A percentile compares a stretch with the other conserved stretches of the same genome.
Evolutionary conservation across 2,888 invertebrate species (phyloP).

Genomic region (Bhutanitis thaidina): DNA sequence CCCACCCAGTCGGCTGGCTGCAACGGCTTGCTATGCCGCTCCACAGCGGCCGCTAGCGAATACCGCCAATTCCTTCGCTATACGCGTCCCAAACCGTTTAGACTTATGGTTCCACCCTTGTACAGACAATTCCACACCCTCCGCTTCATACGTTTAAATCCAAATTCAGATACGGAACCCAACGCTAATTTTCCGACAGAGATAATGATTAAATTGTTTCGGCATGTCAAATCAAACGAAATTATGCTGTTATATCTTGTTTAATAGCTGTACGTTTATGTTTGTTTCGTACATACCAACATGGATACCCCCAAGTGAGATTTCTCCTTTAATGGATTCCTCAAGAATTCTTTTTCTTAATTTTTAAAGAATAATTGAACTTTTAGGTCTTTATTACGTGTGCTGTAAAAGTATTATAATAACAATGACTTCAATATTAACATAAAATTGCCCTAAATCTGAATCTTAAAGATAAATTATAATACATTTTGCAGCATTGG

Average conservation of each 20-base stretch:
- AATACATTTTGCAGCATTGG: too few relatives aligned
- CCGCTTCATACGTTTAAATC: constrained; percentile 29
- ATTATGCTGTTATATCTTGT: constrained; percentile 79
- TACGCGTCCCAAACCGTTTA: constrained; percentile 49
- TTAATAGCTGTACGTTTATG: constrained; percentile 68
- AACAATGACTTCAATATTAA: not conserved
- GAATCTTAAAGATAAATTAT: too few relatives aligned
- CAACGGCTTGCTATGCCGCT: constrained; percentile 57
- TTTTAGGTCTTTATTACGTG: not conserved
- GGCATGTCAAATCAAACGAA: constrained; percentile 79
- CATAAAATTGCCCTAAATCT: too few relatives aligned
- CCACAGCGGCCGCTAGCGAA: constrained; percentile 68
- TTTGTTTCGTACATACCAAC: constrained; percentile 57
- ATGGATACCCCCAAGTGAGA: constrained; percentile 57
- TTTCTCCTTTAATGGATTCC: constrained; percentile 54
- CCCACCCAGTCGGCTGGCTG: constrained; percentile 66
- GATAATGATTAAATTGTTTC: constrained; percentile 79
- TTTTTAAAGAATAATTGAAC: constrained; percentile 3
- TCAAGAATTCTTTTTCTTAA: constrained; percentile 31
- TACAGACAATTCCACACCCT: constrained; percentile 39
- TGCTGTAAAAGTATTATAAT: not conserved
- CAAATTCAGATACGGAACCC: constrained; percentile 27
- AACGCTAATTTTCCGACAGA: constrained; percentile 59
- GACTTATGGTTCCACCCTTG: constrained; percentile 42
- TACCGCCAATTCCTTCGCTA: constrained; percentile 75